Base-by-base conservation (phyloP, 1,140 invertebrate species). In the Atopsyche davidsoni region DNA sequence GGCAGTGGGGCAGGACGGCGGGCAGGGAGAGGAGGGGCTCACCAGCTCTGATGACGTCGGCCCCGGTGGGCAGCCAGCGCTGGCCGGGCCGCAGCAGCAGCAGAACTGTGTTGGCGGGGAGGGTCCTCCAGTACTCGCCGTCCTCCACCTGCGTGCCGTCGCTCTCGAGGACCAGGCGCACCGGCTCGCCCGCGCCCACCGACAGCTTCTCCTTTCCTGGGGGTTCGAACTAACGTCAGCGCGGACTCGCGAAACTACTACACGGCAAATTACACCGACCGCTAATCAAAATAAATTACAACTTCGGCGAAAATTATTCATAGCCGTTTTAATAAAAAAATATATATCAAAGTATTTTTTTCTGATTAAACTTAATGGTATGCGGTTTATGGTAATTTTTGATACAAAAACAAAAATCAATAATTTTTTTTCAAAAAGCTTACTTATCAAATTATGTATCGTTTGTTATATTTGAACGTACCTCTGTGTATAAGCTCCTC, bases 101-200 rank as follows among this genome's bases (percentile, higher is more conserved):
- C 57, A 96, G 79, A 53, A 93, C 84, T 43, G 91, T 92, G 70
- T 96, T 92, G 66, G 89, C 87, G 38, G 88, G 85, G 60, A 95
- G 76, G 31, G 89, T 92, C 54, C 87, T 81, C 77, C 94, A 94
- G 75, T 93, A 94, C 62, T 92, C 88, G 57, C 90, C 88, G 81
- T 95, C 91, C 65, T 94, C 91, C 19, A 96, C 88, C 75, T 95
- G 91, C 32, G 92, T 95, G 57, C 92, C 92, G 82, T 96, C 92
- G 61, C 83, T 85, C 72, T 96, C 92, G 53, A 96, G 76, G 60
- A 96, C 91, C 69, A 95, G 75, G 58, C 84, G 81, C 57, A 92
- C 86, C 59, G 80, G 84, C 71, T 91, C 88, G 67, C 80, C 82
- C 60, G 82, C 79, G 61, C 85, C 79, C 68, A 92, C 85, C 58